Evolutionary conservation across 1,140 invertebrate genomes (phyloP).

Genomic region (Mylabris phalerata): DNA sequence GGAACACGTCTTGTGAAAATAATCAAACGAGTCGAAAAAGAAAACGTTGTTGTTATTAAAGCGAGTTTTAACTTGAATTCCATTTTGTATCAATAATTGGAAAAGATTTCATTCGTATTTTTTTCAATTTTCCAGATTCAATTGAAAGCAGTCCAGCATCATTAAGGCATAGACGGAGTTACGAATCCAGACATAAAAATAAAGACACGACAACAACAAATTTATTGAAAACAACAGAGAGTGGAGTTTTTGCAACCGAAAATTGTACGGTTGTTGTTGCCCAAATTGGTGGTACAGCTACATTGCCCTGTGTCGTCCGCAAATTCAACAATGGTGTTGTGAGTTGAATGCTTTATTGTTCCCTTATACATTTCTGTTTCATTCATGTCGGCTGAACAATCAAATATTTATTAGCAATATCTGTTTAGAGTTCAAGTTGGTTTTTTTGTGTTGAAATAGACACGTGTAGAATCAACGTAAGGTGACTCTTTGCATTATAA

Average conservation of each 20-base stretch:
- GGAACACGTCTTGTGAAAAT: too few relatives aligned
- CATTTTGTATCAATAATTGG: too few relatives aligned
- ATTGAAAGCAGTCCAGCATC: background rate
- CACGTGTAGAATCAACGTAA: too few relatives aligned
- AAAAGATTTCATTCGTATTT: background rate
- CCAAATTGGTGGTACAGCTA: conserved; percentile 63
- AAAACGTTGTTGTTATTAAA: too few relatives aligned
- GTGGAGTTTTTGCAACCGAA: conserved; percentile 44
- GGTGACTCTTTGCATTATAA: too few relatives aligned
- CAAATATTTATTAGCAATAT: too few relatives aligned
- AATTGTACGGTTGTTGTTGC: conserved; percentile 59
- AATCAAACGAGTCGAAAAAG: too few relatives aligned
- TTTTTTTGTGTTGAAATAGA: too few relatives aligned
- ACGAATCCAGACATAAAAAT: conserved; percentile 30
- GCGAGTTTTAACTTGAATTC: too few relatives aligned
- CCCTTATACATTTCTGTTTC: too few relatives aligned
- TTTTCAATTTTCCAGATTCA: conserved; percentile 10
- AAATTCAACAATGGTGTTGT: conserved; percentile 65
- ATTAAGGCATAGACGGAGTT: conserved; percentile 30
- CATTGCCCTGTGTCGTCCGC: conserved; percentile 61
- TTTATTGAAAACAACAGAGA: conserved; percentile 20
- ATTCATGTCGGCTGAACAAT: too few relatives aligned
- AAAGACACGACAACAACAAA: conserved; percentile 23
- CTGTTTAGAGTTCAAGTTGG: too few relatives aligned
- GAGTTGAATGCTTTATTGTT: conserved; percentile 40